Conservation (phyloP, 2,113 vertebrate species). For the Centropus unirufus region DNA sequence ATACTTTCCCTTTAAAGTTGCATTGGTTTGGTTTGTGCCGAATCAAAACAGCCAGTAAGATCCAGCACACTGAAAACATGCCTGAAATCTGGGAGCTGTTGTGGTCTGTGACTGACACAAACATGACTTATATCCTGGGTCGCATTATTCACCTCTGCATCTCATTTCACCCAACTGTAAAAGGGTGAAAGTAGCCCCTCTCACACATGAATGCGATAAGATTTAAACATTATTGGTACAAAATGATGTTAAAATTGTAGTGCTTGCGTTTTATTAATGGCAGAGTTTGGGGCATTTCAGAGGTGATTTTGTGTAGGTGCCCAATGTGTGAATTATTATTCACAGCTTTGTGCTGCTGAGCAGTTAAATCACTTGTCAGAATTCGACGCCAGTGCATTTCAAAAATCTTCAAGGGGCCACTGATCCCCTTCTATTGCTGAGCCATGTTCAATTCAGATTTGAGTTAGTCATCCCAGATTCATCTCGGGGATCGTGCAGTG, state of each 20-base stretch:
- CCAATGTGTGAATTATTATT: not conserved
- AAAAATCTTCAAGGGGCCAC: not conserved
- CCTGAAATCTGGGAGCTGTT: not conserved
- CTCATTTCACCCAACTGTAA: not conserved
- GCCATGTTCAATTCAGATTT: not conserved
- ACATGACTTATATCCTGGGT: not conserved
- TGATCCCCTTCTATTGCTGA: not conserved
- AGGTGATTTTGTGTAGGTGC: not conserved
- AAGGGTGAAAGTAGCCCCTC: not conserved
- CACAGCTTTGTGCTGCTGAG: not conserved
- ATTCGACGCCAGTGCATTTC: not conserved
- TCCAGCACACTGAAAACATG: not conserved
- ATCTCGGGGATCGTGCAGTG: not conserved
- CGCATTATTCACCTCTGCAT: not conserved
- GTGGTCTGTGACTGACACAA: not conserved
- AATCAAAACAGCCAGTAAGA: not conserved
- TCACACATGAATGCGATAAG: not conserved
- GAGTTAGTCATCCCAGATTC: not conserved
- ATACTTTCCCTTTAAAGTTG: not conserved
- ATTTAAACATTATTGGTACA: not conserved
- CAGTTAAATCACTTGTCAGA: not conserved
- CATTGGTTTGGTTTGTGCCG: not conserved
- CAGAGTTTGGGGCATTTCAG: not conserved
- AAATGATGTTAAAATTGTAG: not conserved
- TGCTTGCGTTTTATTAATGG: not conserved